Base-by-base conservation (phyloP, 2,888 invertebrate species). In the Thumatha senex region DNA sequence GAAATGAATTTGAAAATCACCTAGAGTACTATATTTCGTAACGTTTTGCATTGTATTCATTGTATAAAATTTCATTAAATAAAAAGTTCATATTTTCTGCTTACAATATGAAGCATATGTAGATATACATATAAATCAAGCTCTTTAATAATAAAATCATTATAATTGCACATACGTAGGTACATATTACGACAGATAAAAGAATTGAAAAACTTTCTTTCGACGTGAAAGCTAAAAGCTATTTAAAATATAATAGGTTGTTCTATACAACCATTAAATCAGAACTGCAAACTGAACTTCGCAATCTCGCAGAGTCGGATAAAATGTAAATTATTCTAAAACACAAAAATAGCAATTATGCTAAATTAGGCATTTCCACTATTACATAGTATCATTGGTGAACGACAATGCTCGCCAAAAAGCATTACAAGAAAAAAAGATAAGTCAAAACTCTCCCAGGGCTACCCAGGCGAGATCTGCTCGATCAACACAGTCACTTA, bases 401-500 rank as follows among this genome's bases (percentile, higher is more conserved):
- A 13, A 36, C 39, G 47, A 35, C 52, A 42, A 36, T 42, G 52
- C 48, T 52, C 15, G 43, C 15, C 15, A 47, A 42, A 36, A 34
- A 30, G 51, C 48, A 40, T 30, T 48, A 38, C 24, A 39, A 51
- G 39, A 35, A 51, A 51, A 10, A 29, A 46, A 31, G 46, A 46
- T 40, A 40, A 42, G 46, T 34, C 44, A 34, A 44, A 33, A 34
- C 42, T 30, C 46, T 24, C n/a, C 49, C 11, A n/a, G 42, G 41
- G 48, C 36, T 35, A 10, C 15, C 50, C 39, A 24, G 40, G 40
- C 13, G 45, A 45, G 44, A 36, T 40, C 18, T 29, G 12, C 29
- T 45, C 38, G 45, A 35, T 35, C 56, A 42, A 52, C 57, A 51
- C 57, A 51, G 31, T 49, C 49, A 30, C 18, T 40, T 42, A 39